Base-by-base conservation (phyloP, 2,888 invertebrate genomes). In the Heteromyza rotundicornis region DNA sequence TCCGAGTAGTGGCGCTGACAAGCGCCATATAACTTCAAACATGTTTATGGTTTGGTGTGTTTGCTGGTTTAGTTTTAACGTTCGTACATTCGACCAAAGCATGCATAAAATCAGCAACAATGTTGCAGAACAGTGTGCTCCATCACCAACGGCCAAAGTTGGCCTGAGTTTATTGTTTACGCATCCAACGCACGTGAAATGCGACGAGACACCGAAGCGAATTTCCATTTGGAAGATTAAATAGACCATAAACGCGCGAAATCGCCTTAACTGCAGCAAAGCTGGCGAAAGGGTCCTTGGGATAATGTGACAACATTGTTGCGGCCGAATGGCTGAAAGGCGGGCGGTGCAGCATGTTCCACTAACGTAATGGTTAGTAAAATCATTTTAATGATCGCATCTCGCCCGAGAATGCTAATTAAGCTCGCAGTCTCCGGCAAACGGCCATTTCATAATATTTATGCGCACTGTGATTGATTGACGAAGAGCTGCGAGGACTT, bases 201-300 rank as follows among this genome's bases (percentile, higher is more conserved):
- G 40, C 19, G 22, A 1, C 40, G n/a, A 27, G 32, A 14, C 32
- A 54, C 12, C 24, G 20, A 14, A 47, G 14, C 35, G 19, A n/a
- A 76, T 70, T 68, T 73, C 77, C 77, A 75, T 76, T 67, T 72
- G 27, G 40, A 36, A 57, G 36, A 57, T 76, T 74, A 74, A 74
- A 74, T 74, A 76, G 76, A 75, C 74, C 74, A 74, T 74, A 74
- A 74, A 74, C 68, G 75, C 65, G 70, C 74, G 62, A 72, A 74
- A 72, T 72, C 76, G 54, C 23, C 56, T 17, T 14, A 40, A 50
- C 50, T 27, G 35, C 74, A 74, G 74, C 74, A 55, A 8, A 2
- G 14, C 55, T 10, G 27, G 27, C 27, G 27, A 10, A 27, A 27
- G 27, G 27, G 51, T 20, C 2, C 52, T 57, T 61, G 53, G 54